Conservation (phyloP, 2,797 vertebrate genomes). For the Muscicapa striata region DNA sequence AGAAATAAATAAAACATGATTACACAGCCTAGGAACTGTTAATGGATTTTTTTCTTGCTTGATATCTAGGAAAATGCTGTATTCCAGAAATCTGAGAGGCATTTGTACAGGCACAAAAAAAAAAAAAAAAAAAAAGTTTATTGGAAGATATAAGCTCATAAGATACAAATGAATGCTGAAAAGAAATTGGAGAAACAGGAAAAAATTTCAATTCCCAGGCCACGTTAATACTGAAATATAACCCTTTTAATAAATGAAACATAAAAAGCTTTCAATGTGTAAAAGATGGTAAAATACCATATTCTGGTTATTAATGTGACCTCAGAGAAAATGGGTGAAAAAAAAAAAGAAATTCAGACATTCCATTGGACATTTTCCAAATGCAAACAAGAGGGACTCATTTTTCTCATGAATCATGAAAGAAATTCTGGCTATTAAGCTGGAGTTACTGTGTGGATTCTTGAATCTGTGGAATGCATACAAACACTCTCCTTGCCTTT, state of each 20-base stretch:
- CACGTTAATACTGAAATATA: conserved; percentile 8
- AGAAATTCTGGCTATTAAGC: not conserved
- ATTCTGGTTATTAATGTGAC: conserved; percentile 8
- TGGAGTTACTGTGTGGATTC: not conserved
- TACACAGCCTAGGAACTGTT: not conserved
- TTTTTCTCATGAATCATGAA: conserved; percentile 23
- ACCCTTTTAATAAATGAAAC: not conserved
- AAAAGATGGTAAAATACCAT: conserved; percentile 16
- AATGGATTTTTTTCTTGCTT: conserved; percentile 6
- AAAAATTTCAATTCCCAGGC: not conserved
- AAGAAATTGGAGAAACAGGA: conserved; percentile 21
- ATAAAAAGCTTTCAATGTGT: not conserved
- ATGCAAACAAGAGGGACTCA: not conserved
- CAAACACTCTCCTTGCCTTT: not conserved
- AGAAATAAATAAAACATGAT: conserved; percentile 17
- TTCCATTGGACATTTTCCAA: not conserved
- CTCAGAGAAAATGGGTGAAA: not conserved
- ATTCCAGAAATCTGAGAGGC: not conserved
- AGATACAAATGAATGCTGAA: not conserved
- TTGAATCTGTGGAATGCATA: conserved; percentile 8
- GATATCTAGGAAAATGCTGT: not conserved
- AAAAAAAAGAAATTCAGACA: not conserved
- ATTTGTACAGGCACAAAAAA: not conserved
- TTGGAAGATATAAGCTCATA: not conserved
- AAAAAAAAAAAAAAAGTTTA: not conserved